Conservation (phyloP, 2,888 invertebrate genomes). For the Melipona beecheii region DNA sequence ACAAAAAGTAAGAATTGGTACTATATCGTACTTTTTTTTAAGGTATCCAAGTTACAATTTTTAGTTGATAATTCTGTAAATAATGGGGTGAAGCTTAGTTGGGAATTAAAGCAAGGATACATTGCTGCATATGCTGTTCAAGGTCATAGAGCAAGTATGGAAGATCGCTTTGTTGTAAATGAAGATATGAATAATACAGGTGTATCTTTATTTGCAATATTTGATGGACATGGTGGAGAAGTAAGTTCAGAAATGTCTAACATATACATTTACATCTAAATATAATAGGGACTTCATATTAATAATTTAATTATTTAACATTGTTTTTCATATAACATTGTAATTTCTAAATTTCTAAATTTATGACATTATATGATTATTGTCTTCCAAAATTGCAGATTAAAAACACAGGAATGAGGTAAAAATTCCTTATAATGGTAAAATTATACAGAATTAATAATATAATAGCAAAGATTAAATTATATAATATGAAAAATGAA, state of each 20-base stretch:
- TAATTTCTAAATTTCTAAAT: conserved; percentile 3
- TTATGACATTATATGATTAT: conserved; percentile 25
- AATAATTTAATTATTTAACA: background rate
- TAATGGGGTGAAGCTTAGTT: conserved; percentile 86
- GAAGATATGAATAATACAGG: conserved; percentile 94
- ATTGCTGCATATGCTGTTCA: conserved; percentile 96
- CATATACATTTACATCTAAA: conserved; percentile 1
- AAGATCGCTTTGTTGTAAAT: conserved; percentile 96
- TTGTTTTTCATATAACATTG: conserved; percentile 10
- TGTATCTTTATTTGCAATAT: conserved; percentile 95
- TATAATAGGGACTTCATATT: background rate
- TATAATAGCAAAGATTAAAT: conserved; percentile 11
- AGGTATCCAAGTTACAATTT: conserved; percentile 80
- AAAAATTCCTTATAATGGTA: conserved; percentile 31
- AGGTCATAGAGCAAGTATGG: conserved; percentile 96
- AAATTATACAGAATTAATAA: conserved; percentile 9
- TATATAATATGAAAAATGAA: conserved; percentile 1
- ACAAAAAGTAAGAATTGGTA: background rate
- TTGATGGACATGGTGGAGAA: conserved; percentile 98
- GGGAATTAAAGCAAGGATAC: conserved; percentile 91
- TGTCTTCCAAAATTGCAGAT: conserved; percentile 54
- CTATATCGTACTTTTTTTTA: conserved; percentile 8
- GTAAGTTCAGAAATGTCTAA: conserved; percentile 77
- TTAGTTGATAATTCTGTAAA: conserved; percentile 78
- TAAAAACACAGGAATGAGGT: conserved; percentile 46